These are phyloP conservation scores for Lytechinus variegatus DNA, from an alignment of 35 echinoderm and acorn worm species.

Conservation along the genomic window DNA sequence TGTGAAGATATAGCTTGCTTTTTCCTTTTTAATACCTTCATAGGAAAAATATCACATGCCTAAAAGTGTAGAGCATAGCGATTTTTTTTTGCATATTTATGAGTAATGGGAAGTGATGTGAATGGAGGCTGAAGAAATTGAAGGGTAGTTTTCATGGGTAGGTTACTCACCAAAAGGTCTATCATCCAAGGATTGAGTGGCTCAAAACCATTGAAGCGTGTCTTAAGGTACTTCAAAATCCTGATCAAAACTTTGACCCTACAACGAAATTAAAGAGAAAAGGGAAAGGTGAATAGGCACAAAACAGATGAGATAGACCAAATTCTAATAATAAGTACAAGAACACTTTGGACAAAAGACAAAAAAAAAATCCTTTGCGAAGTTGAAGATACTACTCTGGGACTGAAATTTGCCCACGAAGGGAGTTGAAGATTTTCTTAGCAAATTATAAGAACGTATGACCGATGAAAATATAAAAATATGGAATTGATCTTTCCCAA, in stretches of 20 bases:
- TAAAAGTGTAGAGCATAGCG: background rate
- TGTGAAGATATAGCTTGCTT: background rate
- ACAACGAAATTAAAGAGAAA: slow-evolving; percentile 21
- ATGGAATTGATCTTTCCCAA: no score
- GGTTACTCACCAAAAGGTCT: slow-evolving; percentile 87
- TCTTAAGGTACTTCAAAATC: slow-evolving; percentile 87
- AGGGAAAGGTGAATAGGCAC: background rate
- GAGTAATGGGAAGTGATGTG: background rate
- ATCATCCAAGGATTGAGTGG: slow-evolving; percentile 99
- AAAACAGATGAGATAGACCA: background rate
- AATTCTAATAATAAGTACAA: no score
- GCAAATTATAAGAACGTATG: no score
- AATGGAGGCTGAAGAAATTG: background rate
- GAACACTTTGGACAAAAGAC: no score
- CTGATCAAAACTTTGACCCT: slow-evolving; percentile 95
- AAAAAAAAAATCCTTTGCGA: no score
- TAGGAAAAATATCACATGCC: background rate
- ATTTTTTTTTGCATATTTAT: background rate
- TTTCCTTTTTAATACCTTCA: background rate
- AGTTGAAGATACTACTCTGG: no score
- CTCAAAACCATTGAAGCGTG: slow-evolving; percentile 78
- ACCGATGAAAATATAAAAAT: no score
- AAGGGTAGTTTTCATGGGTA: background rate
- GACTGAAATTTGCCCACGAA: no score
- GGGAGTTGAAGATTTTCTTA: no score